These are phyloP conservation scores for Streptopelia turtur DNA, from an alignment of 2,797 vertebrate genomes.

Conservation along the genomic window DNA sequence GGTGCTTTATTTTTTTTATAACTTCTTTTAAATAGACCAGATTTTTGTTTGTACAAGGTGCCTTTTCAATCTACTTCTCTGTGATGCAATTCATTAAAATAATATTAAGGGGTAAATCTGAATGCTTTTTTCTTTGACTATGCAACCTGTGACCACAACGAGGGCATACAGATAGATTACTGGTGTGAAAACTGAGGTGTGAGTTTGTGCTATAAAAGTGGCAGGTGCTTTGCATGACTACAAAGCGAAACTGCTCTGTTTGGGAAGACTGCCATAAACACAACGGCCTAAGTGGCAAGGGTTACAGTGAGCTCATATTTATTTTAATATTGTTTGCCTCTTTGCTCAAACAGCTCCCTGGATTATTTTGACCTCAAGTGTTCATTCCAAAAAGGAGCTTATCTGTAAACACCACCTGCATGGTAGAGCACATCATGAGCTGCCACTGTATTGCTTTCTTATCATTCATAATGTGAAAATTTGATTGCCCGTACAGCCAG, in stretches of 20 bases:
- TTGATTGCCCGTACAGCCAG: neutral
- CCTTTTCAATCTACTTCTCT: neutral
- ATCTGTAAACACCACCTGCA: conserved; percentile 30
- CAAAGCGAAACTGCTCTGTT: neutral
- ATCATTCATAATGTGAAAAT: neutral
- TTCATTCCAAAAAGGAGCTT: neutral
- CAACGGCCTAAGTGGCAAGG: neutral
- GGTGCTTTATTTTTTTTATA: neutral
- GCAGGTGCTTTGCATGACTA: conserved; percentile 1
- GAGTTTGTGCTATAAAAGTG: neutral
- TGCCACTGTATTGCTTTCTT: conserved; percentile 24
- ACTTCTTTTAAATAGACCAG: neutral
- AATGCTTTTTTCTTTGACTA: neutral
- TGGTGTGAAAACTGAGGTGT: neutral
- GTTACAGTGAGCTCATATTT: conserved; percentile 17
- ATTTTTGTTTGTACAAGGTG: neutral
- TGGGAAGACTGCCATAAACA: conserved; percentile 3
- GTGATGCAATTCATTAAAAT: neutral
- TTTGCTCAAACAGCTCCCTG: conserved; percentile 6
- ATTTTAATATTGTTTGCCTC: conserved; percentile 19
- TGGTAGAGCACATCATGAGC: neutral
- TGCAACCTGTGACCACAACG: neutral
- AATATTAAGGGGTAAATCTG: neutral
- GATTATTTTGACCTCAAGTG: conserved; percentile 39
- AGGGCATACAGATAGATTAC: neutral